Evolutionary conservation across 2,888 invertebrate genomes (phyloP), one percentile per base, ranked within the genome.

Genomic region (Chrysina gloriosa): DNA sequence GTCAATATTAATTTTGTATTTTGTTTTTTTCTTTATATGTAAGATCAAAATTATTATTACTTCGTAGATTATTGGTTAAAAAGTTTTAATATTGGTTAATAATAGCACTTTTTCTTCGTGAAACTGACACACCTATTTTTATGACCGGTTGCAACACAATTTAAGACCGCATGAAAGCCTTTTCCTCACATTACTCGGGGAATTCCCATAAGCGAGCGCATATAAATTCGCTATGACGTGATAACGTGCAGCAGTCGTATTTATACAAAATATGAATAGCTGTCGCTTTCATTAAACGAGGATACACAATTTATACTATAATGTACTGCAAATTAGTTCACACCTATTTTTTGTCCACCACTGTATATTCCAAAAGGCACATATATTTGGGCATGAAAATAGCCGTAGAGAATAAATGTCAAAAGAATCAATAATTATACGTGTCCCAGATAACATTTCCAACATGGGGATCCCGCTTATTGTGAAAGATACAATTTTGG

Each of bases 211-310:
- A 1, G n/a, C n/a, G n/a, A n/a, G n/a, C n/a, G n/a, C n/a, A n/a
- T n/a, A n/a, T n/a, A n/a, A n/a, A 48, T 48, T 48, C 2, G 0
- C 25, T 48, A 48, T 48, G 25, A 21, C 48, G 25, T 48, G 9
- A 1, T 48, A 48, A 48, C 48, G 48, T 23, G 48, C 48, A 48
- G 7, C 25, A n/a, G 25, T 25, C 23, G 25, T 48, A 48, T 48
- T 48, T 48, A 48, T 48, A 6, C 25, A 25, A 25, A 11, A 48
- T 25, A 48, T 25, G 25, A 48, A 48, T 25, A 48, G 9, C 23
- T 48, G 48, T 48, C n/a, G 4, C n/a, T 11, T 48, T 23, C 25
- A 25, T 48, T 48, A 25, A 3, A 48, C 25, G 11, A 4, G 7
- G n/a, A 31, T 31, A 31, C 3, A n/a, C n/a, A 31, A 31, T 31